These are phyloP conservation scores for Pogona vitticeps DNA, from an alignment of 2,113 vertebrate species.

Conservation along the genomic window DNA sequence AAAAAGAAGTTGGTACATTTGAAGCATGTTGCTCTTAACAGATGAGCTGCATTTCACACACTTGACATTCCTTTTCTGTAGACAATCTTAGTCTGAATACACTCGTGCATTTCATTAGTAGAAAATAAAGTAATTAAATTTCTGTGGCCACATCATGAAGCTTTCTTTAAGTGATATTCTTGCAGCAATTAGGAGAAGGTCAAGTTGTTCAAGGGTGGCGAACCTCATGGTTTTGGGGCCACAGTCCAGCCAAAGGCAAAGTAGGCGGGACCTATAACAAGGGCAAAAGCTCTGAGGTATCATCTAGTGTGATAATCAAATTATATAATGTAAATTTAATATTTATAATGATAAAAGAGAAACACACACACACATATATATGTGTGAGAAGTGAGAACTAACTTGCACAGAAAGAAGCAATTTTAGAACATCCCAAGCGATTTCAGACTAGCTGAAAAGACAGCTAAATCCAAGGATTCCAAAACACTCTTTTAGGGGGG, in stretches of 20 bases:
- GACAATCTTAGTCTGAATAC: conserved; percentile 42
- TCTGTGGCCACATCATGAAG: background rate
- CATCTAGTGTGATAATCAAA: no score
- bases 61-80: conserved; percentile 43
- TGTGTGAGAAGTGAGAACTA: no score
- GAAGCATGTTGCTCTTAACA: conserved; percentile 62
- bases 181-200: background rate
- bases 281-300: no score
- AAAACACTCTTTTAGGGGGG: no score
- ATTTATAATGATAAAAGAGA: no score
- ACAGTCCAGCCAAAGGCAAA: background rate
- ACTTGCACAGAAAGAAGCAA: no score
- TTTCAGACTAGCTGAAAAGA: no score
- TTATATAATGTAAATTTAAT: no score
- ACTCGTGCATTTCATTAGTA: conserved; percentile 30
- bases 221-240: background rate
- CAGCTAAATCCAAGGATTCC: no score
- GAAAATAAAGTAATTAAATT: conserved; percentile 45
- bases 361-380: no score
- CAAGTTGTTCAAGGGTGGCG: background rate
- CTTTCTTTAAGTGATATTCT: conserved; percentile 35
- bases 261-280: background rate
- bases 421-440: no score
- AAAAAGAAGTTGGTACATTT: conserved; percentile 71
- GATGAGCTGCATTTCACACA: conserved; percentile 58